Conservation (phyloP, 2,797 vertebrate genomes). For the Glyptemys insculpta region DNA sequence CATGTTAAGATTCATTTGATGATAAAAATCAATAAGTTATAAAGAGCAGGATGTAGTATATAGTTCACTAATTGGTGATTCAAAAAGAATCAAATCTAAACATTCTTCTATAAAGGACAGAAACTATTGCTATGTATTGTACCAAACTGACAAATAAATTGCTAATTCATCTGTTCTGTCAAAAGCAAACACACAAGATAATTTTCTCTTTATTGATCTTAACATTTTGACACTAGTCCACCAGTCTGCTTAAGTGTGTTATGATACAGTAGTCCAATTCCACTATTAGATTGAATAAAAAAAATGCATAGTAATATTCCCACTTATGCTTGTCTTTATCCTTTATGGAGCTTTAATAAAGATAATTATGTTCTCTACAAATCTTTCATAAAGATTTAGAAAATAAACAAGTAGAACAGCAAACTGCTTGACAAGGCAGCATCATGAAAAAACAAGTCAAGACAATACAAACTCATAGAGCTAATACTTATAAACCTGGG, state of each 20-base stretch:
- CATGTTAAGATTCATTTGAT: not conserved
- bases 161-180: not conserved
- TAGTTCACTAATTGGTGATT: not conserved
- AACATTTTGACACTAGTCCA: not conserved
- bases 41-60: not conserved
- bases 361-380: not conserved
- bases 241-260: not conserved
- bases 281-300: not conserved
- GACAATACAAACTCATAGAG: not conserved
- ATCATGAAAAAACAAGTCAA: not conserved
- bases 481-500: not conserved
- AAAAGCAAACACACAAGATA: not conserved
- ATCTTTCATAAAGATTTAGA: not conserved
- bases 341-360: not conserved
- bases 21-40: not conserved
- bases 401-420: not conserved
- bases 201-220: conserved; percentile 32
- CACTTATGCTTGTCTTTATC: not conserved
- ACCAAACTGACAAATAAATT: not conserved
- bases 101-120: conserved; percentile 2
- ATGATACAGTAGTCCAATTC: not conserved
- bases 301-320: not conserved
- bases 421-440: not conserved
- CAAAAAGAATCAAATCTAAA: conserved; percentile 19
- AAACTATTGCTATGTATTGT: not conserved